Evolutionary conservation across 2,113 vertebrate species (phyloP).

Genomic region (Geothlypis trichas): DNA sequence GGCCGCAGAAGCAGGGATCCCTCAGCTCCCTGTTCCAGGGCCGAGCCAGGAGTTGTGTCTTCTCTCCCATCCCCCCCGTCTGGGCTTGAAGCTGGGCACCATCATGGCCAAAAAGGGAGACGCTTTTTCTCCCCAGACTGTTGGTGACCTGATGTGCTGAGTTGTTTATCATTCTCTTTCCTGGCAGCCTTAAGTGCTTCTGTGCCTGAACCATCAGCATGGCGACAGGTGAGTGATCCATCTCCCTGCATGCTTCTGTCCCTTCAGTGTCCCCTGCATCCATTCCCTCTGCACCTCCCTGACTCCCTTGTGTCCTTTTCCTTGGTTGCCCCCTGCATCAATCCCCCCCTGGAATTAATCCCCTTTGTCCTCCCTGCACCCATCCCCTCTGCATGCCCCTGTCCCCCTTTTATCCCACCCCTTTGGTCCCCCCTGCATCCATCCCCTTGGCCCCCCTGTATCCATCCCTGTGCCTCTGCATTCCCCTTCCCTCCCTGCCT

Average conservation of each 20-base stretch:
- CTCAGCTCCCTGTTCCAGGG: neutral
- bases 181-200: slow-evolving; percentile 63
- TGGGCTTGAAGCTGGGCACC: neutral
- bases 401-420: neutral
- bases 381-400: neutral
- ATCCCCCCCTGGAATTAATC: neutral
- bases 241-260: neutral
- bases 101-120: neutral
- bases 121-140: neutral
- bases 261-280: neutral
- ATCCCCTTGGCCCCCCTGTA: no score
- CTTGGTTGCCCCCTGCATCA: neutral
- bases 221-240: slow-evolving; percentile 74
- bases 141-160: neutral
- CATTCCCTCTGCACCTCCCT: neutral
- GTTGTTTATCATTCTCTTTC: neutral
- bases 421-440: neutral
- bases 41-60: neutral
- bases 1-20: neutral
- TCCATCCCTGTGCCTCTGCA: neutral
- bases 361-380: neutral
- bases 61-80: accelerated
- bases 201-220: slow-evolving; percentile 70
- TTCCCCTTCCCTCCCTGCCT: neutral
- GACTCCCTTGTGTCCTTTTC: no score